A percentile compares a stretch with the other conserved stretches of the same genome.
These are phyloP conservation scores for Nycticorax nycticorax DNA, from an alignment of 2,113 vertebrate species.

Conservation along the genomic window DNA sequence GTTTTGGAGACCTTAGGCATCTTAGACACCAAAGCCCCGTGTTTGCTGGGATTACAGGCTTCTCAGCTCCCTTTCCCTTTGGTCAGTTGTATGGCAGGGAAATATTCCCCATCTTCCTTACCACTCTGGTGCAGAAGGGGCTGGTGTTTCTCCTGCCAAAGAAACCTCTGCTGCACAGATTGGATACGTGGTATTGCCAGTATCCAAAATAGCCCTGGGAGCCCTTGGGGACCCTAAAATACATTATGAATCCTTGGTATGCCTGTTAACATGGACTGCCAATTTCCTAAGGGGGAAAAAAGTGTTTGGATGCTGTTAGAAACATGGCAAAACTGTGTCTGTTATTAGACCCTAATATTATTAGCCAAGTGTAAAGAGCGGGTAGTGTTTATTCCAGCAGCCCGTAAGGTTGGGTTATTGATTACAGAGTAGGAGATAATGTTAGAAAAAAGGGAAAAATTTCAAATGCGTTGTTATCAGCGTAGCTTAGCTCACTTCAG, in stretches of 20 bases:
- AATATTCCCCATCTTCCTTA: background rate
- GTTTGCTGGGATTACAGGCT: background rate
- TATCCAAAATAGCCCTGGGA: background rate
- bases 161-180: background rate
- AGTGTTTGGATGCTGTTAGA: background rate
- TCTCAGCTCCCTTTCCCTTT: background rate
- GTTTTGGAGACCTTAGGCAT: background rate
- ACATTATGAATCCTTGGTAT: background rate
- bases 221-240: background rate
- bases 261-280: background rate
- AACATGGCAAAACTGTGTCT: background rate
- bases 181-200: background rate
- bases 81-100: background rate
- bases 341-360: background rate
- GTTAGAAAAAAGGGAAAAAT: background rate
- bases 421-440: background rate
- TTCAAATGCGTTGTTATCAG: background rate
- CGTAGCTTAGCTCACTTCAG: background rate
- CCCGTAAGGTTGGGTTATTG: background rate
- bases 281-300: background rate
- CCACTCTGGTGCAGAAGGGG: background rate
- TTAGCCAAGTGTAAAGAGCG: background rate
- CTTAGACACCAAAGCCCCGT: background rate
- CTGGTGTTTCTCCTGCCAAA: background rate
- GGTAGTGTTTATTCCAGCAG: background rate